Evolutionary conservation across 1,140 invertebrate species (phyloP).

Genomic region (Eriocheir sinensis): DNA sequence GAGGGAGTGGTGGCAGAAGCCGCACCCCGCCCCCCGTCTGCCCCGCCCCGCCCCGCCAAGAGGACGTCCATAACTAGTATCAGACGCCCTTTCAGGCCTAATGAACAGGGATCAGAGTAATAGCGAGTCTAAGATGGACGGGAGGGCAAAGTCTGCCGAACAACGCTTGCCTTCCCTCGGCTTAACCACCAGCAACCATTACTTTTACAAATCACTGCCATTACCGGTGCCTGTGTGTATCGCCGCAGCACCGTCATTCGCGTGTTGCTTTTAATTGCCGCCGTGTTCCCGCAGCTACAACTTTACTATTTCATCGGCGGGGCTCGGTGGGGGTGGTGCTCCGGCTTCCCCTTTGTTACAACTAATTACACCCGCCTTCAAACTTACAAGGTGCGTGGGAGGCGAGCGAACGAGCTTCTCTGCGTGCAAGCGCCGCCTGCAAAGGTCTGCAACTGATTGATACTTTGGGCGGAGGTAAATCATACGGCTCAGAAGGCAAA

Average conservation of each 20-base stretch:
- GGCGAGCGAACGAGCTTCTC: background rate
- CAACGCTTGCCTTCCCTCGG: no score
- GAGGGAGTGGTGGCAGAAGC: background rate
- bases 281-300: background rate
- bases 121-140: background rate
- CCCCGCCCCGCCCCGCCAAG: background rate
- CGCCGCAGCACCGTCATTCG: background rate
- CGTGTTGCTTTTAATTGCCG: background rate
- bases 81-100: background rate
- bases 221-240: background rate
- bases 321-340: background rate
- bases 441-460: no score
- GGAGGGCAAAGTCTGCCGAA: background rate
- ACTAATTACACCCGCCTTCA: background rate
- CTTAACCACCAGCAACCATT: no score
- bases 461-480: no score
- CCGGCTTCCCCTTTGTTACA: background rate
- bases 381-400: background rate
- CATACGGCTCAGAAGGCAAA: background rate
- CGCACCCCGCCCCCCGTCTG: no score
- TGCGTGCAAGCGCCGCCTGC: background rate
- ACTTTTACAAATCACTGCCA: background rate
- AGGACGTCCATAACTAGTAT: background rate
- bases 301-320: background rate
- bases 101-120: background rate